Base-by-base conservation (phyloP, 2,888 invertebrate genomes). In the Thyatira batis region DNA sequence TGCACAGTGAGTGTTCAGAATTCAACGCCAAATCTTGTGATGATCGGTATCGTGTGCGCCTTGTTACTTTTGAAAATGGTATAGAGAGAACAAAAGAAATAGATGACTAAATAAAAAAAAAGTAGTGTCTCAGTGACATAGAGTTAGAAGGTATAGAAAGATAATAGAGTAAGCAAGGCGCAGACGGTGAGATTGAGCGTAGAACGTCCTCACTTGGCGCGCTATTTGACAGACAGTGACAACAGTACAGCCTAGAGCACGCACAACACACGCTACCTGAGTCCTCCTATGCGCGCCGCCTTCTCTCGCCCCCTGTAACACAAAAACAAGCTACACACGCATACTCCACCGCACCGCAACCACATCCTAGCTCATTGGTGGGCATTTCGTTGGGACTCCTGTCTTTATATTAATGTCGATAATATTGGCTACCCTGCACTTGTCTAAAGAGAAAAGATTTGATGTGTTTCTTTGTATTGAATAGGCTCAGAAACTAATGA, bases 191-290 rank as follows among this genome's bases (percentile, higher is more conserved):
- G 82, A 85, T 85, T 89, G 85, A 88, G 87, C 86, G 78, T 82
- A 78, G 83, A 87, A 84, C 83, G 65, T 60, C 70, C 88, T 85
- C 90, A 88, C 89, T 82, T 78, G 83, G 87, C 89, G 87, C 87
- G 85, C 90, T 90, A 89, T 84, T 79, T 78, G 82, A 89, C 88
- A 86, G 82, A 90, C 90, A 90, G 87, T 90, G 89, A 90, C 87
- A 89, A 91, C 90, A 92, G 85, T 89, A 87, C 88, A 91, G 87
- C 92, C 92, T 92, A 92, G 85, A 82, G 88, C 91, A 92, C 92
- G 92, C 92, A 92, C 92, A 92, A 89, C 90, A 89, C 84, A 90
- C 88, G 90, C 91, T 92, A 91, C 92, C 91, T 91, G 89, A 58
- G 71, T 84, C 82, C 84, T 85, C 85, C 87, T 91, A 91, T 72